These are phyloP conservation scores for Nibea coibor DNA, from an alignment of 2,113 vertebrate species.

Conservation along the genomic window DNA sequence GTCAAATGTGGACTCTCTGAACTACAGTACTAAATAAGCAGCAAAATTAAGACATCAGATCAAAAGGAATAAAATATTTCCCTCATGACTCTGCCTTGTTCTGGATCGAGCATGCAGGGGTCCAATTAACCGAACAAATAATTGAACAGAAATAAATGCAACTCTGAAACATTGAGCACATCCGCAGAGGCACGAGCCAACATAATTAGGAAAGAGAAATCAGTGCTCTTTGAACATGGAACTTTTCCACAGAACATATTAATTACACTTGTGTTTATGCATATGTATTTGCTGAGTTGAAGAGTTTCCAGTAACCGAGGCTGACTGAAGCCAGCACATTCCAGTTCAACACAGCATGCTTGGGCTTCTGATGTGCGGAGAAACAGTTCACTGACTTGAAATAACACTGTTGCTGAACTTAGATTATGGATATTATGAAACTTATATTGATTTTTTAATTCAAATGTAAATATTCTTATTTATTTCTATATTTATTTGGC, in stretches of 20 bases:
- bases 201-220: conserved; percentile 74
- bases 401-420: conserved; percentile 23
- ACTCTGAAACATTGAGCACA: conserved; percentile 69
- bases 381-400: conserved; percentile 18
- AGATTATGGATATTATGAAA: neutral
- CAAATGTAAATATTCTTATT: neutral
- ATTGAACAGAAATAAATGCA: conserved; percentile 83
- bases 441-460: neutral
- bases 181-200: conserved; percentile 68
- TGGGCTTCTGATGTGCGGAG: conserved; percentile 27
- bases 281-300: conserved; percentile 66
- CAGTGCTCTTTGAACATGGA: conserved; percentile 77
- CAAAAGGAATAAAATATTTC: conserved; percentile 83
- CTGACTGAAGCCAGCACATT: conserved; percentile 46
- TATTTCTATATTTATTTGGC: neutral
- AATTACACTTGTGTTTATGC: conserved; percentile 74
- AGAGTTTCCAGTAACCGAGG: conserved; percentile 57
- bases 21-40: conserved; percentile 73
- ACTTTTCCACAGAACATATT: conserved; percentile 71
- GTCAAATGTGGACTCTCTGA: conserved; percentile 76
- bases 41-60: conserved; percentile 79
- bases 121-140: conserved; percentile 83
- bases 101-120: conserved; percentile 70
- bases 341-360: conserved; percentile 32
- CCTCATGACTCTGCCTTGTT: conserved; percentile 75